Base-by-base conservation (phyloP, 2,888 invertebrate genomes). In the Platycheirus rosarum region DNA sequence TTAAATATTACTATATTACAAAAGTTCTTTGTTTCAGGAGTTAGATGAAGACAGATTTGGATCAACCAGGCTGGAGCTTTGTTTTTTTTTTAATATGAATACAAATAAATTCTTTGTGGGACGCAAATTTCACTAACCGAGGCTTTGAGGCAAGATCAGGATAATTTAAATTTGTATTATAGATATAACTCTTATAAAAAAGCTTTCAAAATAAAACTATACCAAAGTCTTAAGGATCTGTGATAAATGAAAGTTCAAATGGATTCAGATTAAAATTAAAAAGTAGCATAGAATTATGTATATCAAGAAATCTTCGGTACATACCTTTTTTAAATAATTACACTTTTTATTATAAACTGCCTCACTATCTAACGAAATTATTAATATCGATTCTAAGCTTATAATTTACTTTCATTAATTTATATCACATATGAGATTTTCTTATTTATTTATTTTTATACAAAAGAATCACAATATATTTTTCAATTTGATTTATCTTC, bases 381-480 rank as follows among this genome's bases (percentile, higher is more conserved):
- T 65, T 69, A n/a, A 65, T 40, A 37, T 42, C 37, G 55, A 74
- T 29, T 69, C 26, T 63, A 51, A 63, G 51, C 74, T 74, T 69
- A 79, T 2, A 63, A 51, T 57, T 69, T 55, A 35, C 42, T 48
- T 37, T 32, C 65, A 46, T 63, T 55, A 71, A 73, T 63, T 79
- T 74, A 79, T 79, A 79, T 79, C 79, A 79, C 79, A 79, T 57
- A 49, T 40, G 44, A 70, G 63, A 71, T 49, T 16, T 53, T 18
- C 49, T 60, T 70, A 18, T 35, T 32, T 49, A 37, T 48, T 48
- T 37, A 29, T 11, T 73, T 68, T 60, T 42, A 42, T 48, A 73
- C 26, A 51, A 68, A 48, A 55, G 23, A 57, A 60, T 60, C 57
- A 60, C 57, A 60, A 42, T 26, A 37, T 20, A n/a, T 55, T 55